phyloP scores from a whole-genome alignment of 2,113 vertebrate genomes.

The Odontophorus gujanensis region DNA sequence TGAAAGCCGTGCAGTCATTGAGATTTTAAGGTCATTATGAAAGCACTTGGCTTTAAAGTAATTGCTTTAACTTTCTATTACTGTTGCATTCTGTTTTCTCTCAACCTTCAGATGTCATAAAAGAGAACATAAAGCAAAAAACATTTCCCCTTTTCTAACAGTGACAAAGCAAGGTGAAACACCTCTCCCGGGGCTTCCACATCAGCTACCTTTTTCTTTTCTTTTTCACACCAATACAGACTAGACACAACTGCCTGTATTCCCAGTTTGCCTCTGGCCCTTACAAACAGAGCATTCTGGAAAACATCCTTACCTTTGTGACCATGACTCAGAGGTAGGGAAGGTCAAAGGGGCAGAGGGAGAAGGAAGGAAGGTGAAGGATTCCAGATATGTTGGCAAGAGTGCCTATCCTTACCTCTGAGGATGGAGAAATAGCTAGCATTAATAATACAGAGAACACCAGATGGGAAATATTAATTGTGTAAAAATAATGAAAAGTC shows the following conservation, averaged over 20 bases:
- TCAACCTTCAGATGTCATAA: background rate
- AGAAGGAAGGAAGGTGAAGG: background rate
- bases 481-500: background rate
- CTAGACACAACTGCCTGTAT: background rate
- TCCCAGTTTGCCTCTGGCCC: background rate
- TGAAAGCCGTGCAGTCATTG: background rate
- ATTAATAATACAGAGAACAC: background rate
- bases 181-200: background rate
- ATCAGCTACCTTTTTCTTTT: background rate
- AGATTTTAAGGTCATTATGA: conserved; percentile 2
- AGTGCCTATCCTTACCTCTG: background rate
- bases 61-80: background rate
- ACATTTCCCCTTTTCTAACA: background rate
- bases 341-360: background rate
- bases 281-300: background rate
- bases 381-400: background rate
- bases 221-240: background rate
- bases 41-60: background rate
- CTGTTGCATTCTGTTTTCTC: background rate
- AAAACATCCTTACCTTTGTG: background rate
- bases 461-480: background rate
- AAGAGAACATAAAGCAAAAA: conserved; percentile 12
- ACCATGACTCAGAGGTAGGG: background rate
- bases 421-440: background rate
- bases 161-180: background rate